These are phyloP conservation scores for Phoebastria nigripes DNA, from an alignment of 2,797 vertebrate genomes.

Conservation along the genomic window DNA sequence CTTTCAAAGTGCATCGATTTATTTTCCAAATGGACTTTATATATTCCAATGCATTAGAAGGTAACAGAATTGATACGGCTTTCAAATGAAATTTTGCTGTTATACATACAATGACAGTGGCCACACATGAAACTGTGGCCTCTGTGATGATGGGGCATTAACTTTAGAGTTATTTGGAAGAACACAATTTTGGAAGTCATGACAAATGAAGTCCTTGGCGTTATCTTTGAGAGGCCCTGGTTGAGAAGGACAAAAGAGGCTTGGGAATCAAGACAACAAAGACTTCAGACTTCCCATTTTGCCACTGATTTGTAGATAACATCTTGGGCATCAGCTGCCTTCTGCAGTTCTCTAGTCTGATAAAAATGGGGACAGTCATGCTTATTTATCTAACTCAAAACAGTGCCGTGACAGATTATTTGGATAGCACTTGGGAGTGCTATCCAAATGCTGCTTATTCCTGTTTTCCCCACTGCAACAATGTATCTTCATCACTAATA, in stretches of 20 bases:
- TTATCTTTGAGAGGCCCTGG: neutral
- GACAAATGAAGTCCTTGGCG: neutral
- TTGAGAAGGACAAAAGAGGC: neutral
- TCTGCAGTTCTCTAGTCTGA: neutral
- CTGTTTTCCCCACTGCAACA: constrained; percentile 44
- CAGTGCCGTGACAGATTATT: constrained; percentile 27
- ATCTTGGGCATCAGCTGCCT: constrained; percentile 37
- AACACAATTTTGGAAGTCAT: neutral
- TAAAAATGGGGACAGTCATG: neutral
- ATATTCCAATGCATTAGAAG: neutral
- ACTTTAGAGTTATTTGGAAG: neutral
- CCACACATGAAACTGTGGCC: neutral
- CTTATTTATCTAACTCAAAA: constrained; percentile 25
- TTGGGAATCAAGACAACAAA: neutral
- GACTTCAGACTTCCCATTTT: constrained; percentile 12
- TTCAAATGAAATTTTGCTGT: neutral
- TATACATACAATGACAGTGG: neutral
- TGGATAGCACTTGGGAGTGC: neutral
- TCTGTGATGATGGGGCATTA: neutral
- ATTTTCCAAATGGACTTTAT: neutral
- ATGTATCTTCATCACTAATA: constrained; percentile 47
- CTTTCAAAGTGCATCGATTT: neutral
- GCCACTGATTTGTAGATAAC: neutral
- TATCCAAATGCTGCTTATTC: constrained; percentile 49
- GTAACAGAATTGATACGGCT: neutral